Evolutionary conservation across 2,888 invertebrate genomes (phyloP).

Genomic region (Caenorhabditis sp.): DNA sequence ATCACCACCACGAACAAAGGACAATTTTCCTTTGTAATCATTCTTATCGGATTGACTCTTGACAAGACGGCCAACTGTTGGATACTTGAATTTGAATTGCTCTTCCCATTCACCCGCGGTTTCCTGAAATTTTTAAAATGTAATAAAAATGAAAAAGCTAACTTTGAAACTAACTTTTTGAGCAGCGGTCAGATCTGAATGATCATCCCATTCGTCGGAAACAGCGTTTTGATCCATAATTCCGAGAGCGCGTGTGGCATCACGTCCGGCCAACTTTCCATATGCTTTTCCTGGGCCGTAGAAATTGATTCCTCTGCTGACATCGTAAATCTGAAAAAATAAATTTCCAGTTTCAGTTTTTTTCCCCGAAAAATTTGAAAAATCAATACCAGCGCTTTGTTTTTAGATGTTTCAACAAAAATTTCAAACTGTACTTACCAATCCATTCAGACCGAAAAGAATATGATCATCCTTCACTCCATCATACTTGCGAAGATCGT

Average conservation of each 20-base stretch:
- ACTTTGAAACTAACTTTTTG: conserved; percentile 37
- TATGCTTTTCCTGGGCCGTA: conserved; percentile 67
- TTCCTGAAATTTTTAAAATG: conserved; percentile 44
- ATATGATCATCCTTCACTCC: conserved; percentile 66
- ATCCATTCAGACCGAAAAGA: conserved; percentile 62
- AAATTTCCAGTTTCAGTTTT: no score
- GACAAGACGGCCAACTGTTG: conserved; percentile 61
- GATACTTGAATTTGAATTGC: conserved; percentile 55
- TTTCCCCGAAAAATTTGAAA: conserved; percentile 1
- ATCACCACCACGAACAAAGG: conserved; percentile 34
- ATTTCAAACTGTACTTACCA: conserved; percentile 48
- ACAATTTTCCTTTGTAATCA: conserved; percentile 44
- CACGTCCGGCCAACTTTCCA: conserved; percentile 62
- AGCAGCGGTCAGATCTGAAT: conserved; percentile 40
- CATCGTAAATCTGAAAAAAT: conserved; percentile 63
- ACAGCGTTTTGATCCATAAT: conserved; percentile 64
- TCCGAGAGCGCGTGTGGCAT: conserved; percentile 66
- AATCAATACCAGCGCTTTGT: no score
- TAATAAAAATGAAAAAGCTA: no score
- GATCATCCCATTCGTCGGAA: conserved; percentile 62
- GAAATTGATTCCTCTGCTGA: conserved; percentile 62
- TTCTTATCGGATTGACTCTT: conserved; percentile 46
- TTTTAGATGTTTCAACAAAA: not conserved
- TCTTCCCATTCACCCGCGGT: conserved; percentile 56
- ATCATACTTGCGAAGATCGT: conserved; percentile 63